phyloP scores from a whole-genome alignment of 2,888 invertebrate species.

The Plutella xylostella region DNA sequence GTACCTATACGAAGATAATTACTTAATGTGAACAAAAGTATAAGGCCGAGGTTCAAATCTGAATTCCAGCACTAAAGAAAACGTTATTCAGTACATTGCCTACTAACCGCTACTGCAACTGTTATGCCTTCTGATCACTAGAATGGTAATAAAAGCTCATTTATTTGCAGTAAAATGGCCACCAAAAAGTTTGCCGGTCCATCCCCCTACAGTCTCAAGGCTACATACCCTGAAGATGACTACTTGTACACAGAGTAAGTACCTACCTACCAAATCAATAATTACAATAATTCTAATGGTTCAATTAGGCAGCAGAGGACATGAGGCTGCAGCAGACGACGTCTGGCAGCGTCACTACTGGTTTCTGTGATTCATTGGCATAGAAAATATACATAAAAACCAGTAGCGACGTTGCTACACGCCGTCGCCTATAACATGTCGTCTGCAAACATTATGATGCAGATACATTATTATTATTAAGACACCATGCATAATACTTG shows the following conservation, averaged over 20 bases:
- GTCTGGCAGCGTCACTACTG: background rate
- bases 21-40: no score
- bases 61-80: no score
- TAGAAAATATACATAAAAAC: background rate
- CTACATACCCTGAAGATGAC: conserved; percentile 48
- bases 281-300: background rate
- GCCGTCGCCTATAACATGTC: background rate
- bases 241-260: conserved; percentile 58
- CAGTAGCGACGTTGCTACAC: background rate
- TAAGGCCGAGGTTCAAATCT: no score
- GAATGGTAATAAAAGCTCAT: background rate
- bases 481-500: background rate
- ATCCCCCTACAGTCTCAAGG: conserved; percentile 52
- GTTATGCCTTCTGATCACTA: no score
- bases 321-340: background rate
- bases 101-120: no score
- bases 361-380: background rate
- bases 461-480: background rate
- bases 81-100: no score
- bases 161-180: conserved; percentile 41
- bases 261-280: background rate
- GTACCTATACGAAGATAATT: no score
- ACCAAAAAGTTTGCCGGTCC: conserved; percentile 58
- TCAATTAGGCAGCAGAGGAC: background rate
- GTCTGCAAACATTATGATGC: background rate